Base-by-base conservation (phyloP, 1,140 invertebrate species). In the Cecropterus lyciades region DNA sequence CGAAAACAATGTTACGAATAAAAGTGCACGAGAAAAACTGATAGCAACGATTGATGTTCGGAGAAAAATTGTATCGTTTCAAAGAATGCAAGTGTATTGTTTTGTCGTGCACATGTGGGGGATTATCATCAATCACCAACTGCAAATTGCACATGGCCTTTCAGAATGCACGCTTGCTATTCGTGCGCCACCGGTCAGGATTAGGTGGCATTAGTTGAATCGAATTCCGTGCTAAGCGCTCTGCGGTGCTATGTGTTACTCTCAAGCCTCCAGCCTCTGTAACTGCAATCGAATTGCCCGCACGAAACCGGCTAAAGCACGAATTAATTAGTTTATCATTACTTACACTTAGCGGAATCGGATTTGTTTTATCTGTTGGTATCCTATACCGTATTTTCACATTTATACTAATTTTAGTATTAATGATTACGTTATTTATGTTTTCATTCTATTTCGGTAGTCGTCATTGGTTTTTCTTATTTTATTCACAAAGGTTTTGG, bases 181-280 rank as follows among this genome's bases (percentile, higher is more conserved):
- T 89, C 85, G 84, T 76, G 80, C 77, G 80, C 77, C 72, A 77
- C 82, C 74, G 77, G 76, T 79, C 73, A 83, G 88, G 88, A 91
- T 91, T 91, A 91, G 85, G 76, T 56, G 69, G 88, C 75, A 89
- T 89, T 89, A 91, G 81, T 79, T 85, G 88, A 88, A 91, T 89
- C 85, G 85, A 88, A 89, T 89, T 87, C 80, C 80, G 72, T 82
- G 75, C 79, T 89, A 85, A 91, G 85, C 85, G 74, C 80, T 85
- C 68, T 88, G 84, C 84, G 73, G 82, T 70, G 69, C 80, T 77
- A 87, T 86, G 80, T 77, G 83, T 87, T 83, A 78, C 75, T 70
- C 69, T 75, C 62, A 78, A 75, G 51, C 60, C 57, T n/a, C n/a
- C 49, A 60, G 59, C 45, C 63, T 67, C 59, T 67, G 72, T 75